Evolutionary conservation across 1,140 invertebrate species (phyloP).

Genomic region (Pachyrhynchus sulphureomaculatus): DNA sequence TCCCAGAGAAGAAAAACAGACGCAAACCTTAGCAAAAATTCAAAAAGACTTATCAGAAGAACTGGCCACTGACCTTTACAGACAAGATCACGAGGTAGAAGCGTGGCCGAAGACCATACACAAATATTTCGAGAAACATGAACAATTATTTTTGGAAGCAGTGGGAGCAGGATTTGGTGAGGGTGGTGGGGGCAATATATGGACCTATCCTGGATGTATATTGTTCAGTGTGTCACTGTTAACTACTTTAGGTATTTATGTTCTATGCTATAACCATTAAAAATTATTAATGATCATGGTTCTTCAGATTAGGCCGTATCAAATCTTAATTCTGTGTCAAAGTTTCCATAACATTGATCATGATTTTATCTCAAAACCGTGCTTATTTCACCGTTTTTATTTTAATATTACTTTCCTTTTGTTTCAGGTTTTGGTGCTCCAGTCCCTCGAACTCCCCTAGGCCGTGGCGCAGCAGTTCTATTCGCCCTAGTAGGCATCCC

Average conservation of each 20-base stretch:
- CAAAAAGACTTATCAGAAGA: conserved; percentile 56
- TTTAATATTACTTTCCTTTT: too few relatives aligned
- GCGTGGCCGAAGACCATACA: conserved; percentile 57
- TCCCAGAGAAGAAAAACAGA: conserved; percentile 57
- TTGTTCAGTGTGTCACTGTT: conserved; percentile 62
- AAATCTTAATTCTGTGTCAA: too few relatives aligned
- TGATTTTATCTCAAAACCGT: too few relatives aligned
- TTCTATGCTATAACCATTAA: too few relatives aligned
- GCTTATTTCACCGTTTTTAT: too few relatives aligned
- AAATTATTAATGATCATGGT: too few relatives aligned
- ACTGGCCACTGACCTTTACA: conserved; percentile 56
- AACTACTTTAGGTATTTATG: conserved; percentile 64
- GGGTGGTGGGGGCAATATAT: conserved; percentile 56
- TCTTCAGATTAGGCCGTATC: too few relatives aligned
- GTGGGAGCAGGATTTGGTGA: conserved; percentile 60
- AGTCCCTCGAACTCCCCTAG: conserved; percentile 59
- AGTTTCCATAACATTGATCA: too few relatives aligned
- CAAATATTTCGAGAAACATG: conserved; percentile 57
- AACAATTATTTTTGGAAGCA: conserved; percentile 55
- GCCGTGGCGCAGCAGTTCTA: conserved; percentile 59
- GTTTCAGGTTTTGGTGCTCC: conserved; percentile 62
- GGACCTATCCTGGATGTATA: conserved; percentile 64
- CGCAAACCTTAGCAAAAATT: conserved; percentile 52
- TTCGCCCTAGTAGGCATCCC: conserved; percentile 63
- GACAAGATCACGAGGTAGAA: conserved; percentile 50